Evolutionary conservation across 2,888 invertebrate species (phyloP).

Genomic region (Timandra comae): DNA sequence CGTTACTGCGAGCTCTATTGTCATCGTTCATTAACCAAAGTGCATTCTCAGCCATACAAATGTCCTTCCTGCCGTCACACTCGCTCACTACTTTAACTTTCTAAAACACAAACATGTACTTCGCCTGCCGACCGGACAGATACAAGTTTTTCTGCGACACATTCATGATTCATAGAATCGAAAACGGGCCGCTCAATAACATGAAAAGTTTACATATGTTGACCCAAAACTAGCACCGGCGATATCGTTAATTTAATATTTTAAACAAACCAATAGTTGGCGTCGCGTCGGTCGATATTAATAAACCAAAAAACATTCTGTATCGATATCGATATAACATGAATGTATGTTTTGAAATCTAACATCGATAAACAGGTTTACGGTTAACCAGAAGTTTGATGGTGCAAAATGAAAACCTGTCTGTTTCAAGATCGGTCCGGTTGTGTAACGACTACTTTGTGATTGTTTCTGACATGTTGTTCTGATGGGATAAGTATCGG

Average conservation of each 20-base stretch:
- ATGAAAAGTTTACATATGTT: constrained; percentile 38
- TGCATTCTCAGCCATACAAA: constrained; percentile 58
- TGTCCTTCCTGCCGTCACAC: constrained; percentile 35
- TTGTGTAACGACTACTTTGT: too few relatives aligned
- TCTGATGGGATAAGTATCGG: too few relatives aligned
- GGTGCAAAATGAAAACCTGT: too few relatives aligned
- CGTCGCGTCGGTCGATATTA: constrained; percentile 47
- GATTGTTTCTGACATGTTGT: too few relatives aligned
- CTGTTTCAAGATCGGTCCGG: too few relatives aligned
- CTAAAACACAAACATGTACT: constrained; percentile 34
- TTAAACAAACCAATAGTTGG: constrained; percentile 62
- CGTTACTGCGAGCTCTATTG: constrained; percentile 40
- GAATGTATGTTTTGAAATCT: constrained; percentile 37
- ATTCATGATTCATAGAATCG: constrained; percentile 16
- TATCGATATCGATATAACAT: constrained; percentile 32
- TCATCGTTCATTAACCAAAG: constrained; percentile 53
- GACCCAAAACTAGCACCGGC: constrained; percentile 38
- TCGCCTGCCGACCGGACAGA: too few relatives aligned
- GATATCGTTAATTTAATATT: constrained; percentile 57
- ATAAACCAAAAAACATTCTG: constrained; percentile 29
- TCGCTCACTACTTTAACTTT: constrained; percentile 38
- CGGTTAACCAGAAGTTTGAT: constrained; percentile 29
- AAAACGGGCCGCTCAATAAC: constrained; percentile 28
- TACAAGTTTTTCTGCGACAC: constrained; percentile 11
- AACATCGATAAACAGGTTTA: constrained; percentile 44